Evolutionary conservation across 2,888 invertebrate species (phyloP).

Genomic region (Glyphotaelius pellucidus): DNA sequence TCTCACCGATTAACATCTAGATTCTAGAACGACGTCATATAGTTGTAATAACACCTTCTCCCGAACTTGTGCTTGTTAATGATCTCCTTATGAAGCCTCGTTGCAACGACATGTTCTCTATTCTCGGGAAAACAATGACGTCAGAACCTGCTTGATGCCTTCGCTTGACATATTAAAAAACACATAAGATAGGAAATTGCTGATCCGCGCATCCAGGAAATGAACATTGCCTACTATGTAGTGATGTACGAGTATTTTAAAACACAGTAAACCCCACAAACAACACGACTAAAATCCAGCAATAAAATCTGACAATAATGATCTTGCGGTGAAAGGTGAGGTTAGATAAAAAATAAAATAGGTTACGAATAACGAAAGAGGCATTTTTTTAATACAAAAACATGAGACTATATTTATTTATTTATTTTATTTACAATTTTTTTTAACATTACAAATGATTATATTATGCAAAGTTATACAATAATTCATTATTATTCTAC

Average conservation of each 20-base stretch:
- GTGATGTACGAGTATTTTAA: background rate
- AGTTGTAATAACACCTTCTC: background rate
- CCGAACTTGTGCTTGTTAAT: background rate
- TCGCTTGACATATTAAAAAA: background rate
- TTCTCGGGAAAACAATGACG: background rate
- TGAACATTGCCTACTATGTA: background rate
- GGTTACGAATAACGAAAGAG: no score
- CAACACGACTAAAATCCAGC: background rate
- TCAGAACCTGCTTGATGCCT: background rate
- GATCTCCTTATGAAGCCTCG: background rate
- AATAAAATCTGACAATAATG: background rate
- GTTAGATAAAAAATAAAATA: background rate
- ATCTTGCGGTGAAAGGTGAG: background rate
- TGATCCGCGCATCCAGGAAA: background rate
- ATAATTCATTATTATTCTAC: no score
- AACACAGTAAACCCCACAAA: background rate
- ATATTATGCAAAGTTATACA: no score
- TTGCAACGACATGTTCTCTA: background rate
- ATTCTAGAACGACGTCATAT: no score
- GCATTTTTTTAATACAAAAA: background rate
- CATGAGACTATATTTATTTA: no score
- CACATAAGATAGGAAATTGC: background rate
- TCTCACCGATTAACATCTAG: no score
- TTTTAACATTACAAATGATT: no score
- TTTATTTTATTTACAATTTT: no score